Evolutionary conservation across 2,797 vertebrate species (phyloP).

Genomic region (Australoheros facetus): DNA sequence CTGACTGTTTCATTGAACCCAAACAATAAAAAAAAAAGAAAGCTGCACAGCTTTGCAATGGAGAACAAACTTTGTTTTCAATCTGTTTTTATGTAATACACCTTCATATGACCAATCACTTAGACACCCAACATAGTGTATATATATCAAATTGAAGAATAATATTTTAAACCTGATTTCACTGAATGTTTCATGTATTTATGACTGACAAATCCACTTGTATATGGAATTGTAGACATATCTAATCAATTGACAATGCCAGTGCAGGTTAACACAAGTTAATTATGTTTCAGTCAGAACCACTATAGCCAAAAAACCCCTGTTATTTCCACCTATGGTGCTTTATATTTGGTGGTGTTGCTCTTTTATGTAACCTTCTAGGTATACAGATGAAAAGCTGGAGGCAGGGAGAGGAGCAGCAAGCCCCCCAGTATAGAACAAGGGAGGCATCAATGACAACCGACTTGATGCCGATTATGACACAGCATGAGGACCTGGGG

Average conservation of each 20-base stretch:
- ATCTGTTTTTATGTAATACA: neutral
- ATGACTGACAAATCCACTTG: neutral
- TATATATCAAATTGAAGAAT: neutral
- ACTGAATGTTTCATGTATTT: neutral
- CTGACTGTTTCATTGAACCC: neutral
- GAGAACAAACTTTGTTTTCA: neutral
- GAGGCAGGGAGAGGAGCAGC: too few relatives aligned
- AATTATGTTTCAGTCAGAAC: neutral
- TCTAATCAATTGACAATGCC: neutral
- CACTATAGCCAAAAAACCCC: neutral
- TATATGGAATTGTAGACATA: neutral
- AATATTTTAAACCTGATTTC: neutral
- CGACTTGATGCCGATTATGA: neutral
- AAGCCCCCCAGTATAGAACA: neutral
- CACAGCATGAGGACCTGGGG: neutral
- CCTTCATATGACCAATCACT: neutral
- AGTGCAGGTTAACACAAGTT: neutral
- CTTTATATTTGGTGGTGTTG: neutral
- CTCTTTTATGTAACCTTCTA: too few relatives aligned
- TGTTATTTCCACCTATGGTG: neutral
- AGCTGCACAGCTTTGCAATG: neutral
- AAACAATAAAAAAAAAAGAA: constrained; percentile 2
- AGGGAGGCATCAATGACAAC: neutral
- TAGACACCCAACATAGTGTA: too few relatives aligned
- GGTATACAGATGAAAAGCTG: too few relatives aligned